Conservation (phyloP, 2,888 invertebrate genomes). For the Amphipyra tragopoginis region DNA sequence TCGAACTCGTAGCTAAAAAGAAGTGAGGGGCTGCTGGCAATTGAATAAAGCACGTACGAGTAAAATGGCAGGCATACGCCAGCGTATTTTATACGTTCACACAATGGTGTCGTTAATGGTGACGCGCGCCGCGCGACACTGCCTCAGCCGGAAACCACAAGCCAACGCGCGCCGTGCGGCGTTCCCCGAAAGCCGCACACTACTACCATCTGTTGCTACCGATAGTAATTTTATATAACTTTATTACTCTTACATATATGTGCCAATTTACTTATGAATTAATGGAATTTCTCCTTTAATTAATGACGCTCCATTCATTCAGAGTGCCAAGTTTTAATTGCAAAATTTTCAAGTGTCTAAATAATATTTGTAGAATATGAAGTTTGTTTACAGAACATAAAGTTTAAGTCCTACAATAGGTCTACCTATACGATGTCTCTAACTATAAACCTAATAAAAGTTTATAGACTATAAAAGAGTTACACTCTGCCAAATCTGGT, state of each 20-base stretch:
- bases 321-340: background rate
- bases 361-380: background rate
- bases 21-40: background rate
- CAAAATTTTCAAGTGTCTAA: background rate
- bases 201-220: conserved; percentile 38
- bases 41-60: conserved; percentile 19
- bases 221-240: conserved; percentile 17
- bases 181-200: conserved; percentile 18
- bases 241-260: conserved; percentile 17
- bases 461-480: conserved; percentile 73
- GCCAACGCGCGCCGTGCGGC: conserved; percentile 13
- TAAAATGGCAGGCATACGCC: conserved; percentile 5
- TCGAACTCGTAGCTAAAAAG: background rate
- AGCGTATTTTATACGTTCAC: conserved; percentile 26
- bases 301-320: background rate
- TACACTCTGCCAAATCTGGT: conserved; percentile 69
- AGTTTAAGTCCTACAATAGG: background rate
- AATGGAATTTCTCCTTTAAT: background rate
- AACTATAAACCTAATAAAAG: conserved; percentile 66
- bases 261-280: conserved; percentile 5
- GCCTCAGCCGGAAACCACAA: conserved; percentile 38
- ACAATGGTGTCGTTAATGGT: conserved; percentile 36
- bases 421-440: conserved; percentile 6
- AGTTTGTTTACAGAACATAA: too few relatives aligned
- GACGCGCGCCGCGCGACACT: conserved; percentile 23